Conservation (phyloP, 2,797 vertebrate genomes). For the Rhinichthys osculus region DNA sequence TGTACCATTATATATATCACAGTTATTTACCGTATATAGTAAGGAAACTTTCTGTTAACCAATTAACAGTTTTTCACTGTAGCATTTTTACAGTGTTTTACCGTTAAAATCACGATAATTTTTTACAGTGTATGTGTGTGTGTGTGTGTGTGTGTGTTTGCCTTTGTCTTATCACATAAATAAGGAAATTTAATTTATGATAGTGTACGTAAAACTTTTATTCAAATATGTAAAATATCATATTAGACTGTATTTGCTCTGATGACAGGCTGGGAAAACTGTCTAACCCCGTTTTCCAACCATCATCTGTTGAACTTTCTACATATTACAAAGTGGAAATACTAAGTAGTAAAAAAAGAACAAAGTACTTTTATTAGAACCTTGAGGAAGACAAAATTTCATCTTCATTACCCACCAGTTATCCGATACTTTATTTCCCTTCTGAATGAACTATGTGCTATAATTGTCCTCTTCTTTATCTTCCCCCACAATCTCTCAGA, state of each 20-base stretch:
- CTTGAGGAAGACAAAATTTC: neutral
- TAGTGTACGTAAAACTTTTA: neutral
- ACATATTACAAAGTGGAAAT: slow-evolving; percentile 21
- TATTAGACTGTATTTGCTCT: neutral
- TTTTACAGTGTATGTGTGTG: too few species aligned
- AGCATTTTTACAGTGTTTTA: too few species aligned
- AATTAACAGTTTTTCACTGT: too few species aligned
- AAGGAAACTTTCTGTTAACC: too few species aligned
- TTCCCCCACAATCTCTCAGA: slow-evolving; percentile 20
- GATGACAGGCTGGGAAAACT: neutral
- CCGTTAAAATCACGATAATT: too few species aligned
- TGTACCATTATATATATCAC: too few species aligned
- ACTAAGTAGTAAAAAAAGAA: too few species aligned
- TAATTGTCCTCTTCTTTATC: slow-evolving; percentile 1
- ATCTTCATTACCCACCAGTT: slow-evolving; percentile 7
- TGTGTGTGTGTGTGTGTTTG: too few species aligned
- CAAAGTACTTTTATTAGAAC: neutral
- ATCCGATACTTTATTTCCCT: slow-evolving; percentile 16
- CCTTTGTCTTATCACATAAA: too few species aligned
- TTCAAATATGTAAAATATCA: neutral
- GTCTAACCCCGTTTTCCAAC: neutral
- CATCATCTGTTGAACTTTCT: neutral
- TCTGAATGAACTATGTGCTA: slow-evolving; percentile 23
- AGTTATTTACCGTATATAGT: too few species aligned
- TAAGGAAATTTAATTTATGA: neutral